These are phyloP conservation scores for Idaea straminata DNA, from an alignment of 2,888 invertebrate genomes.

Conservation along the genomic window DNA sequence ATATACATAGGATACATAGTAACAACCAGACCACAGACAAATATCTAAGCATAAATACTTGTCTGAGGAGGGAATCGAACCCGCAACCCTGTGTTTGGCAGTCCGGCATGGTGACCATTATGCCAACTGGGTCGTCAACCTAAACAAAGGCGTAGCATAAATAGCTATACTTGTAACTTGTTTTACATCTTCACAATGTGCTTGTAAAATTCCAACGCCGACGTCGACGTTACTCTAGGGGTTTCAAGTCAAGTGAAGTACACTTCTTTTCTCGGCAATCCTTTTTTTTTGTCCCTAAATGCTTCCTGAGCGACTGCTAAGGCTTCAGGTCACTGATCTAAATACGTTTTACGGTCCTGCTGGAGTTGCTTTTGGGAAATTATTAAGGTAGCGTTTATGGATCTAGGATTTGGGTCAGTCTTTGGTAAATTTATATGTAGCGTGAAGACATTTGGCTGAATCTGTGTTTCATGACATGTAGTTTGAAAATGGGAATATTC, in stretches of 20 bases:
- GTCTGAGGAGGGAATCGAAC: too few species aligned
- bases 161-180: constrained; percentile 2
- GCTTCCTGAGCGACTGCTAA: constrained; percentile 10
- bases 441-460: not conserved
- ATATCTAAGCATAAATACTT: too few species aligned
- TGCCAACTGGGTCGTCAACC: not conserved
- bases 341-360: not conserved
- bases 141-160: not conserved
- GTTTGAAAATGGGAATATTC: too few species aligned
- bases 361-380: not conserved
- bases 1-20: too few species aligned
- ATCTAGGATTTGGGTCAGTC: not conserved
- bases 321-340: not conserved
- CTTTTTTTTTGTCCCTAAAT: constrained; percentile 24
- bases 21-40: too few species aligned
- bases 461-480: not conserved
- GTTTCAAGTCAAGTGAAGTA: constrained; percentile 15
- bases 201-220: constrained; percentile 19
- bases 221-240: constrained; percentile 13
- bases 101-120: too few species aligned
- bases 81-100: too few species aligned
- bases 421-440: not conserved
- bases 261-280: constrained; percentile 16
- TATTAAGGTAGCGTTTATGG: not conserved
- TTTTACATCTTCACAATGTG: constrained; percentile 9